Base-by-base conservation (phyloP, 2,113 vertebrate genomes). In the Sylvietta virens region DNA sequence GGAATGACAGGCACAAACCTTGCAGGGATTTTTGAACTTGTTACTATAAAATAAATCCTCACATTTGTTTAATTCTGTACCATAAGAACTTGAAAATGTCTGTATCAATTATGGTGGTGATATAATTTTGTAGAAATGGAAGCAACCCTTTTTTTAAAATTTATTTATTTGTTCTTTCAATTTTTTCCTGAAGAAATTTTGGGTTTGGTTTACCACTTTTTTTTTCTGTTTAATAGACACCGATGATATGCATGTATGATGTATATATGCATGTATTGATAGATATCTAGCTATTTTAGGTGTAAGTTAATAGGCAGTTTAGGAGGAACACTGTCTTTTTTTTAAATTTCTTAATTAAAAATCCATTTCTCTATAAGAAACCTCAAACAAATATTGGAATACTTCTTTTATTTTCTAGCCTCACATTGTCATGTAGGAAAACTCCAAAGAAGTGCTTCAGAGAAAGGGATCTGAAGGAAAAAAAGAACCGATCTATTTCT, bases 401-500 rank as follows among this genome's bases (percentile, higher is more conserved):
- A 2, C 2, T n/a, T 50, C 8, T 20, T 88, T 53, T 70, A 28
- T 76, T 76, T 81, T 80, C 4, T 54, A 24, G 8, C 18, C 14
- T 66, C 1, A 0, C 1, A 15, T 14, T 48, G 9, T 16, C 53
- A 23, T 54, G 12, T 11, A 77, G 18, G 9, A 62, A 81, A 77
- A 50, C 11, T 76, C 31, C 26, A 28, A 58, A 56, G 4, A 61
- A 72, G 1, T 37, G 6, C 9, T 79, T 62, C 45, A 62, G 22
- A 78, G 35, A 90, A 78, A 57, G 7, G 2, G 4, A 44, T 4
- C 3, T 27, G 33, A 78, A 82, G 19, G 10, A 11, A 64, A 80
- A 58, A 66, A 2, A 0, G 12, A 2, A 6, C 2, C 14, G 20
- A 6, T 51, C 15, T 9, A 7, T 54, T 90, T 66, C 16, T 79